Evolutionary conservation across 2,888 invertebrate genomes (phyloP).

Genomic region (Punctoribates punctum): DNA sequence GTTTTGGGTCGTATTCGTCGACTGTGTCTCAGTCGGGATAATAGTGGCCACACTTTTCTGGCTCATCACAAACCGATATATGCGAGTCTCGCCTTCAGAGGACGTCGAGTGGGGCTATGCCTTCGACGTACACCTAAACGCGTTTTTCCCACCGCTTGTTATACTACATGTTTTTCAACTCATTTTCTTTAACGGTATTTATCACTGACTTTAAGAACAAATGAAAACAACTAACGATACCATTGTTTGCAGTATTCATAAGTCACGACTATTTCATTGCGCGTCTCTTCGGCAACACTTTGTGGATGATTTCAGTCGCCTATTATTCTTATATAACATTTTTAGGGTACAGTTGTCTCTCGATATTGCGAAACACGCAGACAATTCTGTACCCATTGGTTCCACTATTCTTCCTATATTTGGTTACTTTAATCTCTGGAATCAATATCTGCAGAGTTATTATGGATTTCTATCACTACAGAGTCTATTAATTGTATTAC

Average conservation of each 20-base stretch:
- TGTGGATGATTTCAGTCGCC: slow-evolving; percentile 83
- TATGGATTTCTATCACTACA: slow-evolving; percentile 75
- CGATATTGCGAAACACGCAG: slow-evolving; percentile 78
- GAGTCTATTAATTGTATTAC: slow-evolving; percentile 61
- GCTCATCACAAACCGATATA: slow-evolving; percentile 75
- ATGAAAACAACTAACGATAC: neutral
- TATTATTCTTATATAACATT: slow-evolving; percentile 97
- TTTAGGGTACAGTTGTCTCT: slow-evolving; percentile 88
- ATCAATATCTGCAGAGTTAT: slow-evolving; percentile 79
- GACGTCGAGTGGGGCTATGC: slow-evolving; percentile 98
- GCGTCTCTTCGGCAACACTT: slow-evolving; percentile 79
- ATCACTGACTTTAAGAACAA: slow-evolving; percentile 16
- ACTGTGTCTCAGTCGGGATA: slow-evolving; percentile 84
- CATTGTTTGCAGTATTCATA: slow-evolving; percentile 63
- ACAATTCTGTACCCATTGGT: slow-evolving; percentile 79
- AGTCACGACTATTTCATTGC: slow-evolving; percentile 72
- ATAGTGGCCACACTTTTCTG: slow-evolving; percentile 82
- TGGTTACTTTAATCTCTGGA: slow-evolving; percentile 70
- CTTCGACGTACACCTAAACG: slow-evolving; percentile 97
- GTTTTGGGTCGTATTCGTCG: slow-evolving; percentile 85
- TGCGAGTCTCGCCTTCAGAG: slow-evolving; percentile 63
- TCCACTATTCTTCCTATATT: slow-evolving; percentile 68
- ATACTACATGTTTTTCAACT: slow-evolving; percentile 89
- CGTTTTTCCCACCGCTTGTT: slow-evolving; percentile 93
- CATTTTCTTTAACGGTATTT: slow-evolving; percentile 67